A percentile compares a stretch with the other conserved stretches of the same genome.
Evolutionary conservation across 1,140 invertebrate species (phyloP).

Genomic region (Hylyphantes graminicola): DNA sequence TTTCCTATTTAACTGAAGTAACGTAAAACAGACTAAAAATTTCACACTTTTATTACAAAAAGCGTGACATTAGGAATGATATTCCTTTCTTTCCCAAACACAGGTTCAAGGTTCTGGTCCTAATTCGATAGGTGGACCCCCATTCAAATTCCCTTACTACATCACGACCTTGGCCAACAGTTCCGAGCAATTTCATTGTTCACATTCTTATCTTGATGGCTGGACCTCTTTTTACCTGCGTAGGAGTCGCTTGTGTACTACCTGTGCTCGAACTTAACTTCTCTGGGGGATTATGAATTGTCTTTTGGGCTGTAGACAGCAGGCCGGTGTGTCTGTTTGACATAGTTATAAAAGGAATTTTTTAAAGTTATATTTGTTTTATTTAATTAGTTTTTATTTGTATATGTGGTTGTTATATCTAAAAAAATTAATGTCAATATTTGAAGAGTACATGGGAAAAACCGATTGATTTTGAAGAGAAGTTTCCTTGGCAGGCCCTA

Average conservation of each 20-base stretch:
- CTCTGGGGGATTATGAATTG: not conserved
- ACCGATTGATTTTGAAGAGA: no score
- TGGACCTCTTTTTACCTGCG: not conserved
- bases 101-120: constrained; percentile 30
- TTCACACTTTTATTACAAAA: not conserved
- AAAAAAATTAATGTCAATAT: no score
- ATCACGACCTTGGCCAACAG: constrained; percentile 34
- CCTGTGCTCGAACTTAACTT: not conserved
- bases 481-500: no score
- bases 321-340: no score
- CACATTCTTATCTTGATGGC: not conserved
- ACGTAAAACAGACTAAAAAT: not conserved
- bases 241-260: not conserved
- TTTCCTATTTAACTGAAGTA: no score
- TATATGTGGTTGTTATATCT: no score
- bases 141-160: constrained; percentile 6
- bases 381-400: no score
- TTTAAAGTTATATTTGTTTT: no score
- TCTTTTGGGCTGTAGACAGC: not conserved
- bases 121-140: constrained; percentile 1
- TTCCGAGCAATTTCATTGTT: constrained; percentile 28
- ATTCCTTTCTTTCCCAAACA: not conserved
- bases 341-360: no score
- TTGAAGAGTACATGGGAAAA: no score
- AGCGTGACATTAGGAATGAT: constrained; percentile 7